Percentiles rank a stretch among this genome's conserved stretches.
phyloP scores from a whole-genome alignment of 2,797 vertebrate genomes.

The Eospalax fontanierii region DNA sequence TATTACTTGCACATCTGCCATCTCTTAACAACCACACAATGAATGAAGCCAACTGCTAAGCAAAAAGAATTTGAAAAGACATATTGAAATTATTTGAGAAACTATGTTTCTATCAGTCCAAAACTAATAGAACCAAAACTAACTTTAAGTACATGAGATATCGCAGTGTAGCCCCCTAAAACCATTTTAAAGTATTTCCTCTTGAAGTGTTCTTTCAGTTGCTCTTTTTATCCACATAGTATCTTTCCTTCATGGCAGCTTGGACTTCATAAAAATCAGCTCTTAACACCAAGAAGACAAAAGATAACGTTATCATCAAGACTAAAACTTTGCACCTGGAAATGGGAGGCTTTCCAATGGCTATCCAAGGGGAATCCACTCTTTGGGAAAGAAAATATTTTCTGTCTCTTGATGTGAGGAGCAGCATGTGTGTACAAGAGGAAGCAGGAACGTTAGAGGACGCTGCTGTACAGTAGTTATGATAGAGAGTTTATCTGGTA shows the following conservation, averaged over 20 bases:
- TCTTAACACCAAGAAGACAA: neutral
- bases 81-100: neutral
- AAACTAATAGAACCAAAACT: neutral
- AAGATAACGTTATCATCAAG: neutral
- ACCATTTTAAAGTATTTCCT: neutral
- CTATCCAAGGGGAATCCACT: neutral
- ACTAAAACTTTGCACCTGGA: neutral
- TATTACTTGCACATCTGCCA: neutral
- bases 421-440: rapidly evolving
- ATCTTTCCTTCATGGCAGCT: neutral
- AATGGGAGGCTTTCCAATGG: neutral
- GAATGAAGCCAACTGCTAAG: neutral
- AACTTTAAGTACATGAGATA: neutral
- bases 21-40: neutral
- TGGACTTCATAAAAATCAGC: neutral
- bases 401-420: neutral
- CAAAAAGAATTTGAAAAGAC: neutral
- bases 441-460: too few relatives aligned
- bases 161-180: neutral
- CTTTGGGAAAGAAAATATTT: neutral
- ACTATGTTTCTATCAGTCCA: rapidly evolving
- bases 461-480: neutral
- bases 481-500: neutral
- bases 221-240: neutral
- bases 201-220: neutral